These are phyloP conservation scores for Lophius piscatorius DNA, from an alignment of 2,113 vertebrate species.

Conservation along the genomic window DNA sequence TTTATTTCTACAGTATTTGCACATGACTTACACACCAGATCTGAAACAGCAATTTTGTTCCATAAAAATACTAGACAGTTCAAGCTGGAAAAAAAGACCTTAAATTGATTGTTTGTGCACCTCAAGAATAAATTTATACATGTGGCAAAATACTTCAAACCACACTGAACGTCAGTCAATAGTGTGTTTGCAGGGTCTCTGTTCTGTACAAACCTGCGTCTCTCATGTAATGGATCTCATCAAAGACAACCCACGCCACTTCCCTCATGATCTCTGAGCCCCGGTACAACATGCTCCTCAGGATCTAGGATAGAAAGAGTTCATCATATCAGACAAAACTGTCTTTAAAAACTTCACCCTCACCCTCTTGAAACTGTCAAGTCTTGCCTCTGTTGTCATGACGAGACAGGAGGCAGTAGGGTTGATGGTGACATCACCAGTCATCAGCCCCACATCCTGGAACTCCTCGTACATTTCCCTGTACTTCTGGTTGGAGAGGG, in stretches of 20 bases:
- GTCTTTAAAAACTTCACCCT: neutral
- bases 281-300: constrained; percentile 97
- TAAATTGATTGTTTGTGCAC: too few relatives aligned
- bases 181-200: neutral
- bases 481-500: constrained; percentile 98
- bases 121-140: too few relatives aligned
- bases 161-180: neutral
- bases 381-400: constrained; percentile 95
- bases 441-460: constrained; percentile 98
- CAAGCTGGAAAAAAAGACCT: too few relatives aligned
- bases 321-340: neutral
- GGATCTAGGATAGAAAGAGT: constrained; percentile 81
- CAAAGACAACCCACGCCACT: constrained; percentile 97
- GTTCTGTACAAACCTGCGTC: constrained; percentile 85
- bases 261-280: constrained; percentile 99
- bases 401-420: constrained; percentile 97
- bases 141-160: neutral
- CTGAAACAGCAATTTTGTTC: too few relatives aligned
- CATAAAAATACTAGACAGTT: too few relatives aligned
- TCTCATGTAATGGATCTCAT: constrained; percentile 99
- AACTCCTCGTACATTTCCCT: constrained; percentile 99
- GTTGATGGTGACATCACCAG: constrained; percentile 98
- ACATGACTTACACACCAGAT: too few relatives aligned
- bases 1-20: too few relatives aligned
- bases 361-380: too few relatives aligned